Conservation (phyloP, 2,797 vertebrate genomes). For the Bradypodion pumilum region DNA sequence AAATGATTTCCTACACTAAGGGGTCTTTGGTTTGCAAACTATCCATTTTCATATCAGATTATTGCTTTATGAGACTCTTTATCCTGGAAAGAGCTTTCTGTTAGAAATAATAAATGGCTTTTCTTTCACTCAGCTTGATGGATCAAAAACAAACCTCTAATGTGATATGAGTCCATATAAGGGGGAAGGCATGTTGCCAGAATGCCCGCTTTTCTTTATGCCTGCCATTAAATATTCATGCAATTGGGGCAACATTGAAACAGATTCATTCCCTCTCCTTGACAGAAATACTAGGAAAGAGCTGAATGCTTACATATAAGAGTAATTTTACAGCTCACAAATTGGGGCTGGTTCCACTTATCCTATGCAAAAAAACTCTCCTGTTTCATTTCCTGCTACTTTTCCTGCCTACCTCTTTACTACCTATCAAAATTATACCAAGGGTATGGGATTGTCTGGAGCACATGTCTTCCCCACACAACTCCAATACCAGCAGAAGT, state of each 20-base stretch:
- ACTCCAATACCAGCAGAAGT: no score
- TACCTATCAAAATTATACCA: neutral
- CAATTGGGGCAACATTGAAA: rapidly evolving
- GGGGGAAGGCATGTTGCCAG: conserved; percentile 43
- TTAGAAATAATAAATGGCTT: conserved; percentile 58
- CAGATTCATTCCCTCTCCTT: conserved; percentile 19
- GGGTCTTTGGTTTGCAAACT: conserved; percentile 62
- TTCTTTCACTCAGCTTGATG: conserved; percentile 30
- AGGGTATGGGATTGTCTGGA: neutral
- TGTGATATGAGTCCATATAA: conserved; percentile 36
- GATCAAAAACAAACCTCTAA: conserved; percentile 39
- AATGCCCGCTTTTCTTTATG: conserved; percentile 38
- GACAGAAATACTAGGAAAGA: neutral
- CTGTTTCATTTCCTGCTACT: neutral
- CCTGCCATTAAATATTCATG: conserved; percentile 30
- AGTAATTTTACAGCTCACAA: neutral
- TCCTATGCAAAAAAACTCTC: neutral
- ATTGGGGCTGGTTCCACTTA: neutral
- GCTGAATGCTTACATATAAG: neutral
- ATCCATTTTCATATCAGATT: conserved; percentile 67
- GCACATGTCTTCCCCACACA: neutral
- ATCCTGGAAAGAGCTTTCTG: conserved; percentile 55
- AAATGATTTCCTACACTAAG: conserved; percentile 57
- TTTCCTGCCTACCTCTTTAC: neutral
- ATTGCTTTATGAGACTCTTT: conserved; percentile 64